Evolutionary conservation across 2,888 invertebrate genomes (phyloP).

Genomic region (Brenthis ino): DNA sequence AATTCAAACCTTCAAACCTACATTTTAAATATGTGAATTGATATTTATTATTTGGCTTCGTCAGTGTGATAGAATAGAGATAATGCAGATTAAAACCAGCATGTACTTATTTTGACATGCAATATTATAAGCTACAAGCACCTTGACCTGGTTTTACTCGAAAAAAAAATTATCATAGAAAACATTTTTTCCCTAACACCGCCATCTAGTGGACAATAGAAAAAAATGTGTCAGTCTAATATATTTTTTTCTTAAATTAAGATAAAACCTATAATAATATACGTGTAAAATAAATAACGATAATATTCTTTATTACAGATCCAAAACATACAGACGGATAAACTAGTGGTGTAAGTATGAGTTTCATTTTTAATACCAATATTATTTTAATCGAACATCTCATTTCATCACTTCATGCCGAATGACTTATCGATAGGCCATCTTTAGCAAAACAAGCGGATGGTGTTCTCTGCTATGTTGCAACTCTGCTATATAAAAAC

Average conservation of each 20-base stretch:
- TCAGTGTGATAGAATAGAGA: slow-evolving; percentile 10
- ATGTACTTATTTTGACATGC: not conserved
- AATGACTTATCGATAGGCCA: slow-evolving; percentile 57
- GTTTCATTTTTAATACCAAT: slow-evolving; percentile 10
- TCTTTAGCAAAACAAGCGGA: slow-evolving; percentile 56
- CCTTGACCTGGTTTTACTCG: slow-evolving; percentile 12
- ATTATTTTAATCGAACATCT: slow-evolving; percentile 2
- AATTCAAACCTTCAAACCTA: slow-evolving; percentile 42
- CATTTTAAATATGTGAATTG: slow-evolving; percentile 42
- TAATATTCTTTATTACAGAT: slow-evolving; percentile 18
- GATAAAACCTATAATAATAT: not conserved
- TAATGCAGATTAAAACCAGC: slow-evolving; percentile 3
- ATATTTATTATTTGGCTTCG: slow-evolving; percentile 21
- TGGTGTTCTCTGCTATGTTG: slow-evolving; percentile 40
- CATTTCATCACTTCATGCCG: slow-evolving; percentile 23
- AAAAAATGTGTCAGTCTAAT: not conserved
- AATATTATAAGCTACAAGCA: slow-evolving; percentile 2
- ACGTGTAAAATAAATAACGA: not conserved
- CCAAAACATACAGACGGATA: not conserved
- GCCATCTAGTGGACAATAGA: slow-evolving; percentile 8
- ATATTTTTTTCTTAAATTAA: not conserved
- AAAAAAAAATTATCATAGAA: not conserved
- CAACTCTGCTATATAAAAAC: slow-evolving; percentile 7
- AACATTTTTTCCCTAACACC: not conserved
- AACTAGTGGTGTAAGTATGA: slow-evolving; percentile 19